phyloP scores from a whole-genome alignment of 30 jellyfish, hydroid and myxozoan species.

The Calvadosia cruxmelitensis region DNA sequence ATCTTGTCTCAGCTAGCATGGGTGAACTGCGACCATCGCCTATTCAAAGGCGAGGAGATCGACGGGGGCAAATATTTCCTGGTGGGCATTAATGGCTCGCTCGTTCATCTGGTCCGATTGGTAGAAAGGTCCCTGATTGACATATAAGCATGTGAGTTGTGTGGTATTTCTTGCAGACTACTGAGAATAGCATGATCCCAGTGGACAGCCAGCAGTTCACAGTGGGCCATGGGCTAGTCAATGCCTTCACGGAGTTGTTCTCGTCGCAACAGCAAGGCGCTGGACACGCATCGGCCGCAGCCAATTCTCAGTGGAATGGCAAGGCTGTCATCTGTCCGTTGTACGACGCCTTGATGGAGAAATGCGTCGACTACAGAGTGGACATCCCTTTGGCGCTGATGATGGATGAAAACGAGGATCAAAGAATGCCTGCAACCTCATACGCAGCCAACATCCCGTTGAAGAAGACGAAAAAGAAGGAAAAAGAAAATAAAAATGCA shows the following conservation, averaged over 20 bases:
- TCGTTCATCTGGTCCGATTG: too few species aligned
- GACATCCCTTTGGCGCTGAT: slow-evolving; percentile 75
- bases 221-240: neutral
- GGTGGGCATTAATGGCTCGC: slow-evolving; percentile 10
- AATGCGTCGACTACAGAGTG: slow-evolving; percentile 43
- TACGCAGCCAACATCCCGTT: slow-evolving; percentile 9
- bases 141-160: neutral
- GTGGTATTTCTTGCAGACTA: neutral
- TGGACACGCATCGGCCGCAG: neutral
- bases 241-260: neutral
- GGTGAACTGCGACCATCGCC: slow-evolving; percentile 68
- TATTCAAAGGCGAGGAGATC: slow-evolving; percentile 36
- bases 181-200: neutral
- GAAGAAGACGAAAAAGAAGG: slow-evolving; percentile 2
- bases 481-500: too few species aligned
- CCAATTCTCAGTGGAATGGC: slow-evolving; percentile 5
- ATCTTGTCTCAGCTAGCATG: slow-evolving; percentile 72
- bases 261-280: neutral
- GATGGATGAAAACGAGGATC: slow-evolving; percentile 62
- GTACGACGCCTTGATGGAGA: slow-evolving; percentile 37
- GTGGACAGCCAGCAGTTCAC: neutral
- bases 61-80: slow-evolving; percentile 25
- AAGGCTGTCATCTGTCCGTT: slow-evolving; percentile 47
- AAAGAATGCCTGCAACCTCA: slow-evolving; percentile 5
- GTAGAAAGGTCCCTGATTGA: too few species aligned